phyloP scores from a whole-genome alignment of 1,140 invertebrate species.

The Hyphantria cunea region DNA sequence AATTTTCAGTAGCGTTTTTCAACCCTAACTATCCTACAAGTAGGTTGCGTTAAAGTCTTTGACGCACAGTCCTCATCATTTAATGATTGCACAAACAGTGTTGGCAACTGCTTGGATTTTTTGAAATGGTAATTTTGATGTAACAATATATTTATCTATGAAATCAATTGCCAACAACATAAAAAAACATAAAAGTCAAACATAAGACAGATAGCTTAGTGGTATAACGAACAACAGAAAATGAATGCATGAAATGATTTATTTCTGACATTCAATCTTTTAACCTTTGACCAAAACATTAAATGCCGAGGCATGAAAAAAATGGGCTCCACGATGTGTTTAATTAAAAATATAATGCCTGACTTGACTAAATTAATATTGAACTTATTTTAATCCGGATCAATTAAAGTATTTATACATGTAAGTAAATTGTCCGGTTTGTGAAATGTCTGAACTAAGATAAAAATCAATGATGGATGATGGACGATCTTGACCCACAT shows the following conservation, averaged over 20 bases:
- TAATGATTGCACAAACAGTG: too few relatives aligned
- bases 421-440: too few relatives aligned
- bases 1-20: conserved; percentile 17
- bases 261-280: conserved; percentile 16
- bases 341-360: conserved; percentile 12
- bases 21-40: too few relatives aligned
- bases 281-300: conserved; percentile 23
- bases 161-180: too few relatives aligned
- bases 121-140: too few relatives aligned
- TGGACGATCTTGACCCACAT: conserved; percentile 58
- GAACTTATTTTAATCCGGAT: conserved; percentile 22
- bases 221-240: conserved; percentile 9
- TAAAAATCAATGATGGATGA: conserved; percentile 57
- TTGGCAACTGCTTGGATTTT: too few relatives aligned
- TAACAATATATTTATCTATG: too few relatives aligned
- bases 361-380: conserved; percentile 8
- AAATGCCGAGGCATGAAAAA: conserved; percentile 3
- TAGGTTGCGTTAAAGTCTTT: too few relatives aligned
- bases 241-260: conserved; percentile 11
- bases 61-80: neutral
- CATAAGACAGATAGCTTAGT: conserved; percentile 5
- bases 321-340: neutral
- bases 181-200: neutral
- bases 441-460: conserved; percentile 49
- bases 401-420: too few relatives aligned